Evolutionary conservation across 2,113 vertebrate species (phyloP), one percentile per base, ranked within the genome.

Genomic region (Fukomys damarensis): DNA sequence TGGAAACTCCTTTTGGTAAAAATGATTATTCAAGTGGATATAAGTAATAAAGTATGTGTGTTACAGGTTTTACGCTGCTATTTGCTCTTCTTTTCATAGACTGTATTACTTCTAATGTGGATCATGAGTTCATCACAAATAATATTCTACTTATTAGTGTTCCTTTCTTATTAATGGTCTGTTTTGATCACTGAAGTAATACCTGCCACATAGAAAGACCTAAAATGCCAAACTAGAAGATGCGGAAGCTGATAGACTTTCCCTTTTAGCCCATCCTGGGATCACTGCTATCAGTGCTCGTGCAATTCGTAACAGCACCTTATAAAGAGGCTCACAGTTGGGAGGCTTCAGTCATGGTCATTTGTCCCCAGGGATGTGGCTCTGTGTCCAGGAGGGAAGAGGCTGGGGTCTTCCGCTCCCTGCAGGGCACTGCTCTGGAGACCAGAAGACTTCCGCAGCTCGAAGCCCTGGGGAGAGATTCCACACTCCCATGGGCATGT

Each of bases 71-170:
- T 56, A 49, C 30, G 52, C 95, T 17, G 0, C 76, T 93, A 10
- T 56, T 79, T 70, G n/a, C n/a, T 79, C 13, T 28, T 95, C 30
- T 81, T 96, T 16, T 85, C 46, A 49, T 94, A 66, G 10, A 84
- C 66, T 38, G 2, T 61, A 12, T 93, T 91, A 13, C 6, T 86
- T 81, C 92, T 90, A 81, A 46, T 90, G 91, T 97, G 35, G n/a
- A 77, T 86, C 20, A 12, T 94, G 63, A 96, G 49, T 93, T 93
- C 20, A 95, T 74, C 32, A 96, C 58, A 86, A 81, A 86, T 72
- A 68, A 49, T 26, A 74, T 93, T 93, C 96, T 86, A 88, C 92
- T 80, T 83, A 1, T 92, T 81, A 89, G n/a, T 89, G 6, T 81
- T 86, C 80, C 46, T 94, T 61, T 52, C 20, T 96, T 77, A 1